Conservation (phyloP, 2,113 vertebrate genomes). For the human (Homo sapiens) region DNA sequence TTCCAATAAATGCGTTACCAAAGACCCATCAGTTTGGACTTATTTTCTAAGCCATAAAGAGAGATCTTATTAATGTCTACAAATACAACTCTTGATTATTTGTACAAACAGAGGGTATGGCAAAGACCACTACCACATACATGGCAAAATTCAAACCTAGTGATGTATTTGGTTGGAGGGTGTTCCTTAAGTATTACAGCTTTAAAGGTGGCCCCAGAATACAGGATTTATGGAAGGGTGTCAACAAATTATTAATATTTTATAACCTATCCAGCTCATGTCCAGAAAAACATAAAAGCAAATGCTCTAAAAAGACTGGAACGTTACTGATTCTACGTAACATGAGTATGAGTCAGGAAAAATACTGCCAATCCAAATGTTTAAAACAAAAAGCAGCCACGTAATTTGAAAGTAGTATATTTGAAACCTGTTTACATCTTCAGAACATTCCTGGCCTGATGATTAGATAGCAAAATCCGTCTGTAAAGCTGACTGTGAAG, state of each 20-base stretch:
- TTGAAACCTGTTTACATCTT: neutral
- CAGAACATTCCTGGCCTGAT: conserved; percentile 1
- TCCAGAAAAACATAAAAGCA: conserved; percentile 11
- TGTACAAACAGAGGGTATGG: neutral
- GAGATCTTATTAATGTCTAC: neutral
- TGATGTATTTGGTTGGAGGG: neutral
- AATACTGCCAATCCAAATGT: neutral
- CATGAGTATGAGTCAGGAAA: neutral
- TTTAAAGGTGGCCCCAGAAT: neutral
- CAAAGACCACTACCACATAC: neutral
- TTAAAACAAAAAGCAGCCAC: neutral
- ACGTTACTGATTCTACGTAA: neutral
- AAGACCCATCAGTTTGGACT: neutral
- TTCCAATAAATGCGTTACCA: neutral
- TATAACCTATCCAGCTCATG: neutral
- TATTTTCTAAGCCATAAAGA: conserved; percentile 18
- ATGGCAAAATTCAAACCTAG: conserved; percentile 18
- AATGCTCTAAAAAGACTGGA: neutral
- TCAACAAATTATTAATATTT: neutral
- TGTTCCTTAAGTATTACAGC: neutral
- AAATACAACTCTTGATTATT: neutral
- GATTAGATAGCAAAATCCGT: conserved; percentile 19
- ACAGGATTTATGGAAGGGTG: neutral
- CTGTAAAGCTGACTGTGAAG: conserved; percentile 18
- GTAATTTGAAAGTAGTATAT: conserved; percentile 7